These are phyloP conservation scores for Cyprinus carpio DNA, from an alignment of 2,113 vertebrate species.

Conservation along the genomic window DNA sequence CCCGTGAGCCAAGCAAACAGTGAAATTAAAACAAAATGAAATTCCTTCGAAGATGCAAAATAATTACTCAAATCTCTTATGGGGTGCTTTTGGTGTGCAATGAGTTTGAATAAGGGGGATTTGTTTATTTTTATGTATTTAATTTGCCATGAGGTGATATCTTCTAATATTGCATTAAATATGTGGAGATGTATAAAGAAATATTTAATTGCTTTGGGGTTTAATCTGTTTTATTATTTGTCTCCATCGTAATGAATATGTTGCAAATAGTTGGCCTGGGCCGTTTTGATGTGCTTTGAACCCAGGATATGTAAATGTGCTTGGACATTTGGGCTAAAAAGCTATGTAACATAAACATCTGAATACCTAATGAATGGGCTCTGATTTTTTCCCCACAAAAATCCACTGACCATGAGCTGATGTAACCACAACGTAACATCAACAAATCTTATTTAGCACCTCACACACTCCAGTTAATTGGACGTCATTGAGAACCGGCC, in stretches of 20 bases:
- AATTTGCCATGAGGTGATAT: background rate
- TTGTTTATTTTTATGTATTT: conserved; percentile 9
- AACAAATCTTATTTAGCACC: conserved; percentile 8
- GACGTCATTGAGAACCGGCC: background rate
- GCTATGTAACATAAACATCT: background rate
- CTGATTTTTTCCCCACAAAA: background rate
- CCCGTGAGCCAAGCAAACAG: background rate
- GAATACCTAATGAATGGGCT: background rate
- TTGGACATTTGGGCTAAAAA: too few species aligned
- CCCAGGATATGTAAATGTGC: too few species aligned
- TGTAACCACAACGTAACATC: background rate
- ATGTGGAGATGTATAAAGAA: background rate
- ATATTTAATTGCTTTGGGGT: background rate
- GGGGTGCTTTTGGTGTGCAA: background rate
- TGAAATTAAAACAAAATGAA: conserved; percentile 25
- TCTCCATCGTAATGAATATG: background rate
- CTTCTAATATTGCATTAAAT: background rate
- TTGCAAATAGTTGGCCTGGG: background rate
- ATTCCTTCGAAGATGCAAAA: background rate
- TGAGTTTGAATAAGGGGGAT: background rate
- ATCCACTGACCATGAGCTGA: background rate
- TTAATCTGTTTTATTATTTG: background rate
- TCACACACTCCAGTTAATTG: conserved; percentile 14
- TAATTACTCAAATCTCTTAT: background rate
- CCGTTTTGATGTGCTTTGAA: background rate